Evolutionary conservation across 2,888 invertebrate species (phyloP).

Genomic region (Brachyopa scutellaris): DNA sequence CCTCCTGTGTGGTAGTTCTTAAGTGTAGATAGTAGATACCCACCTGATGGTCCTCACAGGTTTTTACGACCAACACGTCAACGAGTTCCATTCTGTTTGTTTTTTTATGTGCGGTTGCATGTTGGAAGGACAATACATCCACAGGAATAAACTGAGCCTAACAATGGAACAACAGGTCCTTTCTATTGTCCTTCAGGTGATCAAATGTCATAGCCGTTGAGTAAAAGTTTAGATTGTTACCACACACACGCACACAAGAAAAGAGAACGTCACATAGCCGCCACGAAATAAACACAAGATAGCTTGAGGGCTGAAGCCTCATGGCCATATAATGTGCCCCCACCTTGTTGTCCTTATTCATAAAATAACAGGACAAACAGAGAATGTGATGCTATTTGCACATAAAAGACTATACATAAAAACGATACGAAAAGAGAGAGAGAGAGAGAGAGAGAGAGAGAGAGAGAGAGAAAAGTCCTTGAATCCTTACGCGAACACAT

Average conservation of each 20-base stretch:
- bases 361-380: conserved; percentile 43
- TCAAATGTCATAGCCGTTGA: conserved; percentile 33
- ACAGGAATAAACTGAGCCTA: too few relatives aligned
- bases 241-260: not conserved
- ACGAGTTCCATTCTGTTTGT: not conserved
- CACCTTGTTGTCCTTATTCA: conserved; percentile 53
- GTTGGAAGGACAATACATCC: not conserved
- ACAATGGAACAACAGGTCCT: conserved; percentile 37
- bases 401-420: conserved; percentile 41
- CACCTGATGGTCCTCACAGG: conserved; percentile 34
- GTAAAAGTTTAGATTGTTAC: conserved; percentile 35
- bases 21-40: not conserved
- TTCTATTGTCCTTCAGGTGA: conserved; percentile 20
- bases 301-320: conserved; percentile 17
- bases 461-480: conserved; percentile 32
- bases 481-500: conserved; percentile 29
- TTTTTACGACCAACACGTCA: too few relatives aligned
- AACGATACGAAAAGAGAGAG: not conserved
- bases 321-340: conserved; percentile 30
- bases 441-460: conserved; percentile 10
- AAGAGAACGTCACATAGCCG: not conserved
- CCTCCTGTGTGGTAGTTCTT: not conserved
- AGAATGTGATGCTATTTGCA: conserved; percentile 52
- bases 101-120: conserved; percentile 36
- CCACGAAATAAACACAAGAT: conserved; percentile 31